Conservation (phyloP, 2,797 vertebrate species). For the Fistularia commersonii region DNA sequence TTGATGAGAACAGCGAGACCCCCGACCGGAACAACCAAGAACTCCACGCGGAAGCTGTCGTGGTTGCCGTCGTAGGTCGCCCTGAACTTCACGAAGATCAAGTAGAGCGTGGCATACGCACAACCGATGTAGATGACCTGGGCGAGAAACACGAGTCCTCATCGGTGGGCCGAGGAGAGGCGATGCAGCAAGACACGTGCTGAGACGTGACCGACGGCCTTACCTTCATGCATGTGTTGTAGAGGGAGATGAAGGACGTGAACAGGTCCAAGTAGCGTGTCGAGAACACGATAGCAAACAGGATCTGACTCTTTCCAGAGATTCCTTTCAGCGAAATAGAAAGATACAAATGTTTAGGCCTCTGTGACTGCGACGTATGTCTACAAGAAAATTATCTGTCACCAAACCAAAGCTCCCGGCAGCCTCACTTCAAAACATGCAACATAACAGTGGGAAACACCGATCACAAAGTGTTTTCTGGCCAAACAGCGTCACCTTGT, state of each 20-base stretch:
- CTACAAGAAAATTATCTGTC: no score
- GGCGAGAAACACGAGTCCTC: background rate
- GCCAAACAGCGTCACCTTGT: no score
- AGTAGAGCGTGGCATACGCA: conserved; percentile 89
- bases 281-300: conserved; percentile 96
- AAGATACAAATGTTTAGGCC: no score
- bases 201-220: conserved; percentile 3
- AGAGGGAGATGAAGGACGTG: conserved; percentile 94
- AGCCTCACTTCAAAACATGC: no score
- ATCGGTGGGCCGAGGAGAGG: background rate
- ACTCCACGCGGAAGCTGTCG: conserved; percentile 95
- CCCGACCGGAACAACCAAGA: conserved; percentile 92
- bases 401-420: no score
- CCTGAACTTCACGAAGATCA: conserved; percentile 96
- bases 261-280: conserved; percentile 97
- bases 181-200: background rate
- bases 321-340: conserved; percentile 78
- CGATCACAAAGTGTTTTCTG: no score
- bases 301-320: conserved; percentile 98
- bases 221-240: conserved; percentile 99
- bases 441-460: no score
- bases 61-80: conserved; percentile 98
- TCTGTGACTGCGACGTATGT: background rate
- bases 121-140: conserved; percentile 96
- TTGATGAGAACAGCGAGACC: conserved; percentile 94